These are phyloP conservation scores for Lochmaea crataegi DNA, from an alignment of 2,888 invertebrate genomes.

Conservation along the genomic window DNA sequence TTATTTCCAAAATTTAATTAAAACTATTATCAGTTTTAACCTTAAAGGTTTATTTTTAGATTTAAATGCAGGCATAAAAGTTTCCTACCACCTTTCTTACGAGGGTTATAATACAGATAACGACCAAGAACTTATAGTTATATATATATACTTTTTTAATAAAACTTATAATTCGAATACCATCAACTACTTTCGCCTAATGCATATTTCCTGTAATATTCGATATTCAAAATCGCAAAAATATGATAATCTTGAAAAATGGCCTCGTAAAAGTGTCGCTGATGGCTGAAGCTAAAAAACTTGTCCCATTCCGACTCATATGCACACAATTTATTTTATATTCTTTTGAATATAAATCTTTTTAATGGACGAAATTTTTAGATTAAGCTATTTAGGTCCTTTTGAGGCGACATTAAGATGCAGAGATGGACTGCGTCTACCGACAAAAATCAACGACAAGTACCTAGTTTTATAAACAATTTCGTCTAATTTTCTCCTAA, in stretches of 20 bases:
- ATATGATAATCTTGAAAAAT: conserved; percentile 56
- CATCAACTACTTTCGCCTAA: conserved; percentile 28
- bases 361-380: conserved; percentile 44
- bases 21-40: not conserved
- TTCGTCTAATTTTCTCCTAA: no score
- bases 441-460: not conserved
- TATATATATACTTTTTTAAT: conserved; percentile 9
- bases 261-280: conserved; percentile 54
- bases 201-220: conserved; percentile 39
- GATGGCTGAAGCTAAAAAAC: conserved; percentile 49
- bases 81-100: no score
- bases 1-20: not conserved
- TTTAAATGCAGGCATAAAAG: no score
- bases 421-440: not conserved
- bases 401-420: not conserved
- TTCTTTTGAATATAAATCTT: conserved; percentile 47
- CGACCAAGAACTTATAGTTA: no score
- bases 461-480: not conserved
- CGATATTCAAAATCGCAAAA: conserved; percentile 54
- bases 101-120: no score
- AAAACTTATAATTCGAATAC: conserved; percentile 6
- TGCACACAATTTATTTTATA: conserved; percentile 52
- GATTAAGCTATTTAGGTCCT: conserved; percentile 40
- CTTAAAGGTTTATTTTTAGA: no score
- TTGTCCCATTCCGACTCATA: conserved; percentile 47